Conservation (phyloP, 2,113 vertebrate species). For the Corythoichthys haematopterus region DNA sequence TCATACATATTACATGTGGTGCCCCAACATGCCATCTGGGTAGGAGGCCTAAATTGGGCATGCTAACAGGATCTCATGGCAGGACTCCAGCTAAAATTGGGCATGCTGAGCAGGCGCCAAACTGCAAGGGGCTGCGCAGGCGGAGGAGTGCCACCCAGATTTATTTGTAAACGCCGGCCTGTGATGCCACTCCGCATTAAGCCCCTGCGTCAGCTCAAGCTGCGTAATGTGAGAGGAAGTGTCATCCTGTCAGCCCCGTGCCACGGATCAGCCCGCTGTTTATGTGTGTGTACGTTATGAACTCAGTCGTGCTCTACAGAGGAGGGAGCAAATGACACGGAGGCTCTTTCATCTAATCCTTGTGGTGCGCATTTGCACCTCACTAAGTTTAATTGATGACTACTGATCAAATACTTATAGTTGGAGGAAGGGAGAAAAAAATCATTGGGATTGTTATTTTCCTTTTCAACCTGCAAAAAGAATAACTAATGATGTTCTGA, state of each 20-base stretch:
- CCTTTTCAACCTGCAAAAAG: constrained; percentile 68
- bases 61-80: constrained; percentile 45
- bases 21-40: constrained; percentile 35
- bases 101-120: constrained; percentile 44
- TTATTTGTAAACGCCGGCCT: constrained; percentile 58
- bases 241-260: constrained; percentile 69
- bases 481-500: constrained; percentile 72
- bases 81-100: constrained; percentile 47
- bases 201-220: constrained; percentile 66
- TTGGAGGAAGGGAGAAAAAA: constrained; percentile 62
- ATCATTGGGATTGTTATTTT: constrained; percentile 65
- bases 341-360: constrained; percentile 75
- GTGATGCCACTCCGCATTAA: constrained; percentile 66
- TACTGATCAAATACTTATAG: constrained; percentile 76
- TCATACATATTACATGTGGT: constrained; percentile 25
- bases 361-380: constrained; percentile 69
- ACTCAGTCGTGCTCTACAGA: constrained; percentile 58
- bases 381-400: constrained; percentile 75
- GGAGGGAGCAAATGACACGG: constrained; percentile 69
- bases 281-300: constrained; percentile 43
- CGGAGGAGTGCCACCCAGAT: constrained; percentile 59
- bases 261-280: constrained; percentile 64
- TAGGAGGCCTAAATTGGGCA: constrained; percentile 20
- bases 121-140: constrained; percentile 49
- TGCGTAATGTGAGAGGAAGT: constrained; percentile 67